phyloP scores from a whole-genome alignment of 2,797 vertebrate genomes.

The Myoxocephalus aenaeus region DNA sequence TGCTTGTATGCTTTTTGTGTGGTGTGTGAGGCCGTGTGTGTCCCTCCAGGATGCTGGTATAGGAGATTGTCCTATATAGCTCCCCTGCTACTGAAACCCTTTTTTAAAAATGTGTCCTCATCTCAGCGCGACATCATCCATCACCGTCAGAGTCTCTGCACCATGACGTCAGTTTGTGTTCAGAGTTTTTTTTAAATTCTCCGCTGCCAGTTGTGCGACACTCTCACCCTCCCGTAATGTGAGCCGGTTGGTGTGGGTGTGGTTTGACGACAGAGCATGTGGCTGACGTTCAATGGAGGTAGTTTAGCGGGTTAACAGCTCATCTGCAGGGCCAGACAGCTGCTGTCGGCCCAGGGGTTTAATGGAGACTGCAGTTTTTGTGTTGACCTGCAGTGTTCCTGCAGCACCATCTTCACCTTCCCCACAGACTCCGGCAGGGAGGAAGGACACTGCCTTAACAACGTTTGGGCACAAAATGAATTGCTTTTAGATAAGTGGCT shows the following conservation, averaged over 20 bases:
- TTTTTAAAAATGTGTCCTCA: constrained; percentile 41
- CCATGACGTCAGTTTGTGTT: constrained; percentile 64
- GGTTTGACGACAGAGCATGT: constrained; percentile 46
- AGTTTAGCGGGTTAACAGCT: constrained; percentile 63
- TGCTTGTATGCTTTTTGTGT: constrained; percentile 27
- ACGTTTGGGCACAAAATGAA: constrained; percentile 39
- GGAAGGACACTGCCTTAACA: constrained; percentile 56
- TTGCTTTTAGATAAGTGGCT: constrained; percentile 54
- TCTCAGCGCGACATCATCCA: constrained; percentile 64
- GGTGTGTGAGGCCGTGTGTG: constrained; percentile 20
- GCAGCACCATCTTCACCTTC: constrained; percentile 73
- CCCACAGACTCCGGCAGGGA: constrained; percentile 28
- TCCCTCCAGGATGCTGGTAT: constrained; percentile 1
- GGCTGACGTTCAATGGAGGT: constrained; percentile 23
- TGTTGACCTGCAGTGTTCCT: constrained; percentile 72
- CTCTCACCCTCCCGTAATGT: constrained; percentile 8
- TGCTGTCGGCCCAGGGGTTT: constrained; percentile 66
- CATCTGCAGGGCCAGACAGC: constrained; percentile 70
- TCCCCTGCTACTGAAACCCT: constrained; percentile 47
- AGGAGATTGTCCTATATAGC: constrained; percentile 27
- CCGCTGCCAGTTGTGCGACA: neutral
- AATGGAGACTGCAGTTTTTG: constrained; percentile 69
- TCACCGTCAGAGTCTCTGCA: constrained; percentile 69
- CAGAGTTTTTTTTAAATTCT: constrained; percentile 18
- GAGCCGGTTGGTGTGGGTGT: constrained; percentile 35